Base-by-base conservation (phyloP, 1,140 invertebrate species). In the Dendroctonus valens region DNA sequence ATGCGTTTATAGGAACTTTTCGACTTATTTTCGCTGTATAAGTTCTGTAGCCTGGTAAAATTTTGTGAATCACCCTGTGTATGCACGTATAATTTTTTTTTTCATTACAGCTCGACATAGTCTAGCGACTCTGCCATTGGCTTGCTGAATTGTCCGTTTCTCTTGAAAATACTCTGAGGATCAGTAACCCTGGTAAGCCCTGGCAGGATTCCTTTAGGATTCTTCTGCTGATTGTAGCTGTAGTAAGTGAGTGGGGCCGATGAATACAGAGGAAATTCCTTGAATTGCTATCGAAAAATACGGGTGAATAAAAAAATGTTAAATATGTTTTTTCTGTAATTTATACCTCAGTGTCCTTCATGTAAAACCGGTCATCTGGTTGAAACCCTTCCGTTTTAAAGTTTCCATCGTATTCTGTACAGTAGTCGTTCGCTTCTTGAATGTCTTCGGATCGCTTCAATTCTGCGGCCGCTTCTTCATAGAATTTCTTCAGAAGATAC, bases 341-440 rank as follows among this genome's bases (percentile, higher is more conserved):
- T 26, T 38, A 26, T 53, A 66, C 55, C n/a, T 59, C 48, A 8
- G 48, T 51, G 15, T 58, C 53, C 42, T 52, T 59, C 15, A 6
- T 42, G 57, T 59, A 59, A 59, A 66, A 66, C 38, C 41, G 12
- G 42, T 66, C 49, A 7, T 66, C 41, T 8, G 55, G 46, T 14
- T 52, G 11, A 66, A 66, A 66, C 7, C 41, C 26, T 6, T 66
- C 39, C 3, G 14, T 15, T 48, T 59, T 59, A 39, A 66, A 66
- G 40, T 59, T 59, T n/a, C 39, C 64, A 37, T 59, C 57, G 41
- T 66, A 66, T 42, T 66, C 64, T 12, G 64, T 66, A 38, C 64
- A 66, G 41, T 59, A 59, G 49, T 66, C 9, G 3, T 14, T n/a
- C 12, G 59, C 46, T 26, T 40, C 0, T 6, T n/a, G 5, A 7